A percentile compares a stretch with the other conserved stretches of the same genome.
These are phyloP conservation scores for Drosophila rubida DNA, from an alignment of 2,888 invertebrate genomes.

Conservation along the genomic window DNA sequence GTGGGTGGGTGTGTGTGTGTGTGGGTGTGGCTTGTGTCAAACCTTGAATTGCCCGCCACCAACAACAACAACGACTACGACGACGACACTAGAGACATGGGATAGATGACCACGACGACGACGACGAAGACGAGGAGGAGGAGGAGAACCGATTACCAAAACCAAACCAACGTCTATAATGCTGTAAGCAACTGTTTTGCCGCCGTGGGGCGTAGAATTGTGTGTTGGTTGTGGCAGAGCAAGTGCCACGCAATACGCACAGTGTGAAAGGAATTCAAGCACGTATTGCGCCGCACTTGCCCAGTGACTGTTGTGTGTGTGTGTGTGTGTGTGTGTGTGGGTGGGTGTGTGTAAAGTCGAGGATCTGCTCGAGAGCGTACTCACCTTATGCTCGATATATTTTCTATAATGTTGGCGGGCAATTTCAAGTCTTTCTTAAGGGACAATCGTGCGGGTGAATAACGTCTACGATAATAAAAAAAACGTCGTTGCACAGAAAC, in stretches of 20 bases:
- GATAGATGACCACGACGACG: constrained; percentile 9
- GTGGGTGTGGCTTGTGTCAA: constrained; percentile 59
- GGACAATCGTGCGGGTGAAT: constrained; percentile 93
- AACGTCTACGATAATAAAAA: constrained; percentile 88
- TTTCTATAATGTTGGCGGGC: constrained; percentile 91
- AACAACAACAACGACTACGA: constrained; percentile 30
- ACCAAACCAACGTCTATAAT: constrained; percentile 17
- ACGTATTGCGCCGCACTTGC: constrained; percentile 20
- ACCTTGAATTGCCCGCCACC: constrained; percentile 80
- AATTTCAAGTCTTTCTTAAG: constrained; percentile 93
- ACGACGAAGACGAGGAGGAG: constrained; percentile 5
- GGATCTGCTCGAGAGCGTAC: constrained; percentile 68
- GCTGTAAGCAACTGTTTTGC: constrained; percentile 17
- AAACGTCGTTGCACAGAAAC: constrained; percentile 73
- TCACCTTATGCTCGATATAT: constrained; percentile 91
- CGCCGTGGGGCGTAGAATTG: constrained; percentile 15
- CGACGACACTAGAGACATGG: not conserved
- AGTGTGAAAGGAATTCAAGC: too few species aligned
- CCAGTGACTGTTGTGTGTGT: constrained; percentile 15
- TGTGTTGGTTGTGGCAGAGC: constrained; percentile 5
- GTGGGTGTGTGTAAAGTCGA: constrained; percentile 27
- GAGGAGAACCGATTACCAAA: constrained; percentile 19
- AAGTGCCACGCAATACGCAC: constrained; percentile 20
- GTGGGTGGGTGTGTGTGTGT: not conserved
- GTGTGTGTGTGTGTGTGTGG: constrained; percentile 24